A percentile compares a stretch with the other conserved stretches of the same genome.
These are phyloP conservation scores for Orchestia grillus DNA, from an alignment of 1,140 invertebrate species.

Conservation along the genomic window DNA sequence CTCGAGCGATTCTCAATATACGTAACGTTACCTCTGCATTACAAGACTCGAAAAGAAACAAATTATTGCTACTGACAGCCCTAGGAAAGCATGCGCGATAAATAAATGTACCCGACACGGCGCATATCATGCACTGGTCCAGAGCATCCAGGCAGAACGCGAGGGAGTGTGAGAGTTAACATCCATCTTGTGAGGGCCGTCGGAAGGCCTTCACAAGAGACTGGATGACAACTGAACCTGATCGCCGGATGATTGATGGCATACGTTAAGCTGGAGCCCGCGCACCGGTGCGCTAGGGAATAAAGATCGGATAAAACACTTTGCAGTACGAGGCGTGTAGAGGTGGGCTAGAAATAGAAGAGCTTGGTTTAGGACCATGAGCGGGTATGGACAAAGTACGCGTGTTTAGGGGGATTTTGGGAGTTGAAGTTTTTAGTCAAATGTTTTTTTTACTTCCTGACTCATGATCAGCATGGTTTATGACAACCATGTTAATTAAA, in stretches of 20 bases:
- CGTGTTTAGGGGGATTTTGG: neutral
- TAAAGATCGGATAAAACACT: neutral
- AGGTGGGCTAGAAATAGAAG: neutral
- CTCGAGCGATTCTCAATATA: neutral
- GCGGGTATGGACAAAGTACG: neutral
- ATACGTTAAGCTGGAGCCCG: constrained; percentile 22
- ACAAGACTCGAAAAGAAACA: neutral
- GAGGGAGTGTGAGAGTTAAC: constrained; percentile 10
- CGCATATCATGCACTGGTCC: neutral
- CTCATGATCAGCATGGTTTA: neutral
- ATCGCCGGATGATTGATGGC: constrained; percentile 21
- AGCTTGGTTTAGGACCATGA: neutral
- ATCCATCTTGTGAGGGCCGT: constrained; percentile 24
- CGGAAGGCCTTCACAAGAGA: constrained; percentile 16
- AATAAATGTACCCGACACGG: neutral
- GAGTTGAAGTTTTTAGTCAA: neutral
- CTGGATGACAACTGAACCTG: constrained; percentile 42
- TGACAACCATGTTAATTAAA: neutral
- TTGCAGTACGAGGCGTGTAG: neutral
- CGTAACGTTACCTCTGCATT: neutral
- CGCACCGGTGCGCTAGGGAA: neutral
- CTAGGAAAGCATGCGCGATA: neutral
- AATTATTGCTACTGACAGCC: neutral
- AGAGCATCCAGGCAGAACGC: neutral
- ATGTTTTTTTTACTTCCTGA: neutral